Evolutionary conservation across 2,113 vertebrate genomes (phyloP).

Genomic region (Cnemophilus loriae): DNA sequence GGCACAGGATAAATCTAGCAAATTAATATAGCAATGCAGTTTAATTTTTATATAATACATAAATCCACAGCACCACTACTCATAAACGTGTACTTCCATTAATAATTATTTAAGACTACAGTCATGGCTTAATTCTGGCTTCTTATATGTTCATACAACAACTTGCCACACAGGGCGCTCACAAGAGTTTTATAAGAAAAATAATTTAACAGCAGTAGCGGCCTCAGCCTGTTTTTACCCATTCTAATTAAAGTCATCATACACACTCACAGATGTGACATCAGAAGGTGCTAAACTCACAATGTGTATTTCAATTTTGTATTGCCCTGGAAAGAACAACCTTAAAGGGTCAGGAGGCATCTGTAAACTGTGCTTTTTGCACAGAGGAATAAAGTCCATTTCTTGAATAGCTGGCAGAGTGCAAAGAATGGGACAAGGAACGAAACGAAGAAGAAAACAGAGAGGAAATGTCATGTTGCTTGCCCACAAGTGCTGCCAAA

Average conservation of each 20-base stretch:
- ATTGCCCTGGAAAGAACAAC: background rate
- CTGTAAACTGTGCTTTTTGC: background rate
- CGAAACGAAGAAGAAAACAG: background rate
- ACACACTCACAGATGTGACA: background rate
- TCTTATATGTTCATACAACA: background rate
- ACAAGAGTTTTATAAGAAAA: background rate
- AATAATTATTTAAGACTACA: background rate
- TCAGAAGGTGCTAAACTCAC: background rate
- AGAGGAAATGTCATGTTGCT: background rate
- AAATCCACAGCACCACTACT: background rate
- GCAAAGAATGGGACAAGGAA: background rate
- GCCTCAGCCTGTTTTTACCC: background rate
- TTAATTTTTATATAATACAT: background rate
- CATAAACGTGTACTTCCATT: background rate
- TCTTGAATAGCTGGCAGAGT: background rate
- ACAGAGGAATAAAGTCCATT: background rate
- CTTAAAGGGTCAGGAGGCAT: background rate
- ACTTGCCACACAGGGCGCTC: background rate
- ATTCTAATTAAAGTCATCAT: background rate
- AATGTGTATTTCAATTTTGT: background rate
- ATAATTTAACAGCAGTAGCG: background rate
- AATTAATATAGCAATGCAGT: background rate
- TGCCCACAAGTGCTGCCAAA: constrained; percentile 20
- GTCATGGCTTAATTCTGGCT: background rate
- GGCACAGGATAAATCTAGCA: background rate